These are phyloP conservation scores for Boloria selene DNA, from an alignment of 2,888 invertebrate genomes.

Conservation along the genomic window DNA sequence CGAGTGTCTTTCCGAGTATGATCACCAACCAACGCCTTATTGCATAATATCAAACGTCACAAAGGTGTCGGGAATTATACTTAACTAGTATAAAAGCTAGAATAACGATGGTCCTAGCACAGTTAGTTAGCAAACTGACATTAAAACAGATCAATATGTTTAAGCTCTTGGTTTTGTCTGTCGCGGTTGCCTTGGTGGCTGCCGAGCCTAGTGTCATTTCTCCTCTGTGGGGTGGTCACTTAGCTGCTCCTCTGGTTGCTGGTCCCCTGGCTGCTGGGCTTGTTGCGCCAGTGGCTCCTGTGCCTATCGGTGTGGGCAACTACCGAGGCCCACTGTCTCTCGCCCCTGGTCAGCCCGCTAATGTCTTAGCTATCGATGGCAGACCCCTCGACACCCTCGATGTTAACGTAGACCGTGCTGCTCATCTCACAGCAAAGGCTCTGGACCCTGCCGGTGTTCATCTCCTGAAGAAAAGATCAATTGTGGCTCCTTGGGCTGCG, in stretches of 20 bases:
- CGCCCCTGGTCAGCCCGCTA: slow-evolving; percentile 73
- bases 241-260: slow-evolving; percentile 43
- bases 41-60: slow-evolving; percentile 46
- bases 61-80: slow-evolving; percentile 71
- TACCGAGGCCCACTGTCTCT: slow-evolving; percentile 73
- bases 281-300: slow-evolving; percentile 45
- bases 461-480: slow-evolving; percentile 66
- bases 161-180: slow-evolving; percentile 85
- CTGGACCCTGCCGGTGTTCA: slow-evolving; percentile 52
- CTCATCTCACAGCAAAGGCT: slow-evolving; percentile 67
- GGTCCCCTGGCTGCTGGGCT: slow-evolving; percentile 1
- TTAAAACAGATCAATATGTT: slow-evolving; percentile 81
- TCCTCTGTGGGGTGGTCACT: slow-evolving; percentile 40
- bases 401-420: slow-evolving; percentile 73
- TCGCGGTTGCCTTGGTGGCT: slow-evolving; percentile 81
- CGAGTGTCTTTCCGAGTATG: slow-evolving; percentile 36
- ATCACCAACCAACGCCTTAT: slow-evolving; percentile 42
- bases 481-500: slow-evolving; percentile 54
- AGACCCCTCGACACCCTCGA: slow-evolving; percentile 75
- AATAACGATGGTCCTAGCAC: slow-evolving; percentile 54
- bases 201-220: slow-evolving; percentile 68
- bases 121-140: slow-evolving; percentile 66
- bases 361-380: slow-evolving; percentile 71
- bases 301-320: slow-evolving; percentile 56
- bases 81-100: slow-evolving; percentile 67